Base-by-base conservation (phyloP, 2,888 invertebrate genomes). In the Carabus problematicus region DNA sequence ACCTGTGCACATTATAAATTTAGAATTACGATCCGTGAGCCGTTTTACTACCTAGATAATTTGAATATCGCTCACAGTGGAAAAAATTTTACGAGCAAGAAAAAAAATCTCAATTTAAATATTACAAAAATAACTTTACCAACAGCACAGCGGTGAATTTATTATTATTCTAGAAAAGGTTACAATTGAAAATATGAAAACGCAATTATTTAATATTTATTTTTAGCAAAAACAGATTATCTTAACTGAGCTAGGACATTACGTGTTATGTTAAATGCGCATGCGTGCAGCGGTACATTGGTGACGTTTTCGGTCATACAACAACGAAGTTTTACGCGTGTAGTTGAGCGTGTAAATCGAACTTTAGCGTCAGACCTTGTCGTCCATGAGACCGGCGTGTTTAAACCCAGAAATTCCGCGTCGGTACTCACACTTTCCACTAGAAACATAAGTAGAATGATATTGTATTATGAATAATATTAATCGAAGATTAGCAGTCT, bases 311-410 rank as follows among this genome's bases (percentile, higher is more conserved):
- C 52, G 52, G 9, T 11, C 12, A 29, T 3, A 29, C 29, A n/a
- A 56, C 56, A 56, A 56, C 56, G 56, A 56, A 56, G 14, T 29
- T 56, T 54, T 29, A 56, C 56, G 56, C 56, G 56, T 56, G 29
- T 29, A 66, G 19, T 45, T 59, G 66, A 59, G 66, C 66, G 66
- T 63, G 63, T 49, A 58, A 47, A 66, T 66, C 66, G 66, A 66
- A 59, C 66, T 66, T 40, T 66, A 66, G 66, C 58, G 66, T 66
- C 66, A 66, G 66, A 59, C 66, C 66, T n/a, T 66, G 59, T 59
- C 66, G 66, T 66, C 66, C 66, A 66, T 66, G 66, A 40, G 66
- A n/a, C 58, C 66, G 66, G 16, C 66, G 56, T 19, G 66, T n/a
- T n/a, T n/a, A 47, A 11, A 45, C 29, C 66, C 66, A 59, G 63